Base-by-base conservation (phyloP, 2,888 invertebrate genomes). In the Oscheius sp. region DNA sequence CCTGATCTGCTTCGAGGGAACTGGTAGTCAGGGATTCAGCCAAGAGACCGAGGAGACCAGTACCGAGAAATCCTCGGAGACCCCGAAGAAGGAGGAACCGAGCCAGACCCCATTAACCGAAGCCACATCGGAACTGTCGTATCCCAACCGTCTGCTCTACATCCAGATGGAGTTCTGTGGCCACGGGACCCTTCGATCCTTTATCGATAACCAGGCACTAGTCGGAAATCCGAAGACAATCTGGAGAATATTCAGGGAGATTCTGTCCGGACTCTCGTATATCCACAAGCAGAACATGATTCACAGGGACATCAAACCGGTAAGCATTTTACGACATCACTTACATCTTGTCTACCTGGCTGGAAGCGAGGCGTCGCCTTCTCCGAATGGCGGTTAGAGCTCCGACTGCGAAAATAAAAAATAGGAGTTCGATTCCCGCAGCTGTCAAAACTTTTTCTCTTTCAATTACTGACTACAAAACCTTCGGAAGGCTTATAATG, bases 81-180 rank as follows among this genome's bases (percentile, higher is more conserved):
- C 32, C 1, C 29, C 32, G 32, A 35, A 33, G 65, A 47, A n/a
- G 11, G 47, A 21, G 29, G 50, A 50, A 5, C 2, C 65, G 50
- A n/a, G 37, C 1, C 3, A 1, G 10, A 51, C 50, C 9, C 50
- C 51, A 2, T 33, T 55, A 21, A 55, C 66, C n/a, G 66, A 5
- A 13, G 37, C 1, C 66, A 66, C 47, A 9, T 47, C 65, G 13
- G 63, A 73, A 33, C 32, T 32, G 47, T 50, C 1, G 0, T 11
- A n/a, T 60, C 70, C 74, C 42, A 73, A 55, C 35, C 75, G 79
- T 29, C 66, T 86, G 9, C 73, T 86, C 5, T 84, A 81, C 77
- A 86, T 88, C 58, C 89, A 98, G 91, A 99, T 99, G 99, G 98
- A 99, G 91, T 97, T 96, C 90, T 99, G 99, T 90, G 97, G 97